Evolutionary conservation across 2,113 vertebrate species (phyloP), one percentile per base, ranked within the genome.

Genomic region (Nibea coibor): DNA sequence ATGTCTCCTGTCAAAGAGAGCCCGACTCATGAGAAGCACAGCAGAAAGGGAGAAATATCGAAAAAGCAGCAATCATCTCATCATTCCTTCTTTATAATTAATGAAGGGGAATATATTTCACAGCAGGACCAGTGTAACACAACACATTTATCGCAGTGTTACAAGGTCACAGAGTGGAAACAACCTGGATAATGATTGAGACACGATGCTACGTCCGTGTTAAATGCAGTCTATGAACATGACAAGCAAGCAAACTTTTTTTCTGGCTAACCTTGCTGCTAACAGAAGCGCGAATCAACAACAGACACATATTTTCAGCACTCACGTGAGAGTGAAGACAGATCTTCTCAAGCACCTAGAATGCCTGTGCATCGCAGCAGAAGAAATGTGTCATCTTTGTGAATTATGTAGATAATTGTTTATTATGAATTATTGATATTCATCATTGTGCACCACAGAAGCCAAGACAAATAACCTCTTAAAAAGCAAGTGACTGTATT

Each of bases 1-100:
- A 88, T 85, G 72, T 51, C 70, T 79, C 19, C 53, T 79, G 77
- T 81, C 84, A 75, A 75, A 75, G 17, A 62, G 54, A 78, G 67
- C 75, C 72, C 57, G 72, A 84, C 31, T 74, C 47, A 87, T 84
- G 73, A 76, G 65, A 74, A 84, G 28, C 22, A 62, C 57, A 6
- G 31, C 20, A 71, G 77, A 86, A 61, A 19, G 39, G 82, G 68
- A 58, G 50, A 67, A 51, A 65, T 54, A 48, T 4, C 5, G 50
- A 64, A 54, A 59, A 47, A 59, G 48, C 24, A 50, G 39, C 54
- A 26, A 70, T 61, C 22, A 20, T 59, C 19, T 42, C 48, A 22
- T 64, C 17, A 39, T 31, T 74, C 0, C 0, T 24, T 70, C 43
- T 42, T 76, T 19, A 24, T 65, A 69, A 59, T 19, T 56, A 53